Conservation (phyloP, 2,113 vertebrate species). For the Tragelaphus buxtoni region DNA sequence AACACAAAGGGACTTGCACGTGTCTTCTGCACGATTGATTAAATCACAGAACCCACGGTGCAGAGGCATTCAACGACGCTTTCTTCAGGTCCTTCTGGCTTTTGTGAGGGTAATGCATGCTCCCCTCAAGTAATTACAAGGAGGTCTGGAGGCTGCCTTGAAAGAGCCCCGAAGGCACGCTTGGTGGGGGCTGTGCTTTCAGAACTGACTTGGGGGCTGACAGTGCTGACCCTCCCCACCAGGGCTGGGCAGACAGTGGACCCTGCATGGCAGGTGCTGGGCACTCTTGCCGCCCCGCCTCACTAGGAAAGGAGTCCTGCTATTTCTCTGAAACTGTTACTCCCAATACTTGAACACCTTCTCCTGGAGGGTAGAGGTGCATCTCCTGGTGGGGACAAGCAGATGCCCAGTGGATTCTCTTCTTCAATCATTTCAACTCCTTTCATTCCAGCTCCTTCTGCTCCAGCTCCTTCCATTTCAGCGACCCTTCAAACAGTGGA, state of each 20-base stretch:
- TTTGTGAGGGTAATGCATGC: conserved; percentile 82
- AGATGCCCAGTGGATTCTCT: background rate
- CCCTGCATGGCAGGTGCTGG: background rate
- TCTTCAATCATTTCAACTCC: background rate
- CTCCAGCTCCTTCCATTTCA: background rate
- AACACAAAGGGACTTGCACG: conserved; percentile 75
- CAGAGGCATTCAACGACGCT: conserved; percentile 82
- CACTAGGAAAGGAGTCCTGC: background rate
- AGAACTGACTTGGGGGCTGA: background rate
- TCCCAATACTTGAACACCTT: background rate
- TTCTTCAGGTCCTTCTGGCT: conserved; percentile 80
- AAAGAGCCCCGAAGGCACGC: conserved; percentile 69
- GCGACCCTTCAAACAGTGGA: background rate
- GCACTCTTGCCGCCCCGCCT: background rate
- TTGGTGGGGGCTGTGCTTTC: conserved; percentile 78
- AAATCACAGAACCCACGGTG: conserved; percentile 85
- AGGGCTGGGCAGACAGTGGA: background rate
- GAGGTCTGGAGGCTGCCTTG: conserved; percentile 70
- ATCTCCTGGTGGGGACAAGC: background rate
- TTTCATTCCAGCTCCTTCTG: background rate
- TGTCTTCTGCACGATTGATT: conserved; percentile 85
- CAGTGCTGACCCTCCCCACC: background rate
- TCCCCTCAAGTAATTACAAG: conserved; percentile 80
- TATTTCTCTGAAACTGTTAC: background rate
- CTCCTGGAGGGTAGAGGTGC: background rate